phyloP scores from a whole-genome alignment of 2,113 vertebrate species.

The Piprites chloris region DNA sequence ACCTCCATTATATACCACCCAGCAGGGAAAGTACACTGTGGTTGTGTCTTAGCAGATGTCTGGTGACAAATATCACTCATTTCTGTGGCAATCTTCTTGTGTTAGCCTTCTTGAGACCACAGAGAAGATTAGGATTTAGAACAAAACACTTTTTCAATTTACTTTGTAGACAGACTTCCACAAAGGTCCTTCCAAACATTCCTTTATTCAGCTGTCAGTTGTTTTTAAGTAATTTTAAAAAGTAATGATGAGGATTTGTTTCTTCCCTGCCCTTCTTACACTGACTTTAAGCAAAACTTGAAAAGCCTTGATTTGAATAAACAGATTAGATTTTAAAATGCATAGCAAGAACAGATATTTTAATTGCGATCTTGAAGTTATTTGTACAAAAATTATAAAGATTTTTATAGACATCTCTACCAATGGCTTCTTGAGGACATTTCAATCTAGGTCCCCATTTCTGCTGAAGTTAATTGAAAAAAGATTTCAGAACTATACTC shows the following conservation, averaged over 20 bases:
- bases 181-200: conserved; percentile 2
- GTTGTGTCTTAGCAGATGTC: conserved; percentile 55
- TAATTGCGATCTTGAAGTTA: not conserved
- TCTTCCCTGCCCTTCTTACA: not conserved
- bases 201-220: not conserved
- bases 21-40: not conserved
- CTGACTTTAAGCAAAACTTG: conserved; percentile 29
- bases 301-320: conserved; percentile 25
- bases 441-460: conserved; percentile 11
- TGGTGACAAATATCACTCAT: conserved; percentile 49
- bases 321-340: conserved; percentile 16
- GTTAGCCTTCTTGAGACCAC: conserved; percentile 53
- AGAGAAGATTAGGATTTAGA: conserved; percentile 66
- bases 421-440: not conserved
- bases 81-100: conserved; percentile 44
- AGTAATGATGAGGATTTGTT: conserved; percentile 41
- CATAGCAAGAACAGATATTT: not conserved
- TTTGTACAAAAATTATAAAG: not conserved
- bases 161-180: conserved; percentile 22
- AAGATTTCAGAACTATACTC: conserved; percentile 29
- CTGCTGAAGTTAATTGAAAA: conserved; percentile 56
- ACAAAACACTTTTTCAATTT: conserved; percentile 63
- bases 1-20: not conserved
- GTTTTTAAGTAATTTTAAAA: conserved; percentile 27
- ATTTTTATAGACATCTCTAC: not conserved